Base-by-base conservation (phyloP, 2,113 vertebrate species). In the Hiodon alosoides region DNA sequence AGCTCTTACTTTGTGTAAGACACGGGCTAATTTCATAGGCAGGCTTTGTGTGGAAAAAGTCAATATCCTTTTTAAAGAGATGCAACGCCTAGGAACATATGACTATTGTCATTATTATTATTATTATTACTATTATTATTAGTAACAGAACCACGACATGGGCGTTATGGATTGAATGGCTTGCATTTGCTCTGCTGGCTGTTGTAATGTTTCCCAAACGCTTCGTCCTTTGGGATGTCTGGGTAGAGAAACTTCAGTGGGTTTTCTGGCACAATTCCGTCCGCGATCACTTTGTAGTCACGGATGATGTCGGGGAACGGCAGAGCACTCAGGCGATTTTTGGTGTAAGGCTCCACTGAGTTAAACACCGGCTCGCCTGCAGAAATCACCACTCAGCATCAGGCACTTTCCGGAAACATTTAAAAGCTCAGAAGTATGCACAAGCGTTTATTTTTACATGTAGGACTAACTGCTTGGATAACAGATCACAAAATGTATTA, bases 181-280 rank as follows among this genome's bases (percentile, higher is more conserved):
- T 78, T 73, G 88, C 97, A 95, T 96, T 94, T 95, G 3, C 87
- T 93, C 2, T 93, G 93, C 87, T 94, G 94, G 74, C 91, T 95
- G 89, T 94, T 98, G 91, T 98, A 99, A 88, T 97, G 94, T 80
- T 94, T 96, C 69, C 95, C 88, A 13, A 99, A 99, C 8, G 95
- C 96, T 74, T 97, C 95, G 4, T 98, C 94, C 90, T 98, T 98
- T 79, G 95, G 96, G 67, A 96, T 94, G 84, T 96, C 91, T 3
- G 97, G 97, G 72, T 95, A 98, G n/a, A 99, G 93, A 77, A 94
- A 97, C 84, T 98, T 96, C 47, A 99, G 91, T 1, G 97, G 97
- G 86, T 97, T 98, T 86, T 97, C 94, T 0, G 95, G 93, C 58
- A 96, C 90, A 0, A 96, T 94, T 59, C 96, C 94, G 1, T 95